Evolutionary conservation across 1,140 invertebrate genomes (phyloP).

Genomic region (Aphelinus atriplicis): DNA sequence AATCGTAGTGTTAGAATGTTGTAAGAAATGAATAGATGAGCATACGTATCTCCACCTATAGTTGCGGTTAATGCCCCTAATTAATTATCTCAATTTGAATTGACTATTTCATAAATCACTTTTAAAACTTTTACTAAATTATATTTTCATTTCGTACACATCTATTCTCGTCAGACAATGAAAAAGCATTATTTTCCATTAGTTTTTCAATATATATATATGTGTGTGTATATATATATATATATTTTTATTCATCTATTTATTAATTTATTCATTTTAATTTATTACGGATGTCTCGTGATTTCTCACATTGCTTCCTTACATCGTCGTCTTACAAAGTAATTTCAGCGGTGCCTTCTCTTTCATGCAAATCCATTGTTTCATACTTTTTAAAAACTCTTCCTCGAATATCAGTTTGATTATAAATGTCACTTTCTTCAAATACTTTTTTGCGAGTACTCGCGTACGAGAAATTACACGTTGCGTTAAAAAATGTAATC

Average conservation of each 20-base stretch:
- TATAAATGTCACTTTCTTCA: no score
- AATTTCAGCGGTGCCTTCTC: slow-evolving; percentile 24
- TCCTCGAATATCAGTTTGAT: background rate
- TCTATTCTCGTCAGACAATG: slow-evolving; percentile 21
- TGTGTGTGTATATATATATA: background rate
- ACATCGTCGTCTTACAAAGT: slow-evolving; percentile 37
- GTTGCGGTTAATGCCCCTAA: slow-evolving; percentile 27
- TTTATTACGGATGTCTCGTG: slow-evolving; percentile 29
- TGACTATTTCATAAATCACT: slow-evolving; percentile 21
- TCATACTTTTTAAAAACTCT: background rate
- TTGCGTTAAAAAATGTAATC: no score
- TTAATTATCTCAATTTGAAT: slow-evolving; percentile 23
- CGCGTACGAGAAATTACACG: no score
- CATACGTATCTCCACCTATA: background rate
- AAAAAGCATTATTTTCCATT: slow-evolving; percentile 33
- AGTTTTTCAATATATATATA: background rate
- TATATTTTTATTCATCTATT: slow-evolving; percentile 23
- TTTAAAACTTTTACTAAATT: slow-evolving; percentile 13
- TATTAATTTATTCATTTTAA: slow-evolving; percentile 25
- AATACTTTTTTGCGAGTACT: no score
- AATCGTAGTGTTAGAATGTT: no score
- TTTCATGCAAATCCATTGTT: no score
- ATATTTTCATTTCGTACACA: slow-evolving; percentile 17
- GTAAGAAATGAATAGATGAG: no score
- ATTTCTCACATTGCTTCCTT: slow-evolving; percentile 33